Evolutionary conservation across 1,140 invertebrate genomes (phyloP).

Genomic region (Muscidifurax raptorellus): DNA sequence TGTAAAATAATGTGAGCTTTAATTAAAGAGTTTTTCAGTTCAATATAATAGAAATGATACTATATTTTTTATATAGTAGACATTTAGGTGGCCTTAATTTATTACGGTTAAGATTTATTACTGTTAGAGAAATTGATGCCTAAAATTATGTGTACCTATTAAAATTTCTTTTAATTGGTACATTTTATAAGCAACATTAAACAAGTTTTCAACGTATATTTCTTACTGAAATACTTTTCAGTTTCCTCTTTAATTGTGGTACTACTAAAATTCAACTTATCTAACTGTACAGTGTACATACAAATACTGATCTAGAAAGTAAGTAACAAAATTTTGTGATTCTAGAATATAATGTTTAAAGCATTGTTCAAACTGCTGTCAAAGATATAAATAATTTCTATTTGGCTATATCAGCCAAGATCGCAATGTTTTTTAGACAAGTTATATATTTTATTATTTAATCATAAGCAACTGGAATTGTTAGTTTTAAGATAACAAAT

Average conservation of each 20-base stretch:
- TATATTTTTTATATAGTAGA: slow-evolving; percentile 30
- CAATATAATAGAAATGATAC: neutral
- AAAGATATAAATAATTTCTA: slow-evolving; percentile 26
- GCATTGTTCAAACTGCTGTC: slow-evolving; percentile 32
- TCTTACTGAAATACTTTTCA: too few relatives aligned
- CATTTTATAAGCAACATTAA: neutral
- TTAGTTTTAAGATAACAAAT: slow-evolving; percentile 41
- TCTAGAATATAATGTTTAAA: slow-evolving; percentile 33
- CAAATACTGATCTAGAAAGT: neutral
- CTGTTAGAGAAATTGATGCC: slow-evolving; percentile 23
- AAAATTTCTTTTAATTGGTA: neutral
- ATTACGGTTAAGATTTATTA: slow-evolving; percentile 43
- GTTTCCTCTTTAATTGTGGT: too few relatives aligned
- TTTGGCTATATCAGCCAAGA: neutral
- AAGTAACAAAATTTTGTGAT: slow-evolving; percentile 37
- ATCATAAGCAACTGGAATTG: slow-evolving; percentile 36
- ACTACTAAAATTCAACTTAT: neutral
- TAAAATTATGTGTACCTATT: neutral
- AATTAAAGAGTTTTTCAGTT: slow-evolving; percentile 19
- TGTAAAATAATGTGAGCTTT: too few relatives aligned
- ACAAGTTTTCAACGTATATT: too few relatives aligned
- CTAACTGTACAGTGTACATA: slow-evolving; percentile 43
- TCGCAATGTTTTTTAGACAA: slow-evolving; percentile 29
- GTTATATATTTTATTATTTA: slow-evolving; percentile 50
- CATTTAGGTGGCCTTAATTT: slow-evolving; percentile 20